phyloP scores from a whole-genome alignment of 2,113 vertebrate species.

The Lepisosteus osseus region DNA sequence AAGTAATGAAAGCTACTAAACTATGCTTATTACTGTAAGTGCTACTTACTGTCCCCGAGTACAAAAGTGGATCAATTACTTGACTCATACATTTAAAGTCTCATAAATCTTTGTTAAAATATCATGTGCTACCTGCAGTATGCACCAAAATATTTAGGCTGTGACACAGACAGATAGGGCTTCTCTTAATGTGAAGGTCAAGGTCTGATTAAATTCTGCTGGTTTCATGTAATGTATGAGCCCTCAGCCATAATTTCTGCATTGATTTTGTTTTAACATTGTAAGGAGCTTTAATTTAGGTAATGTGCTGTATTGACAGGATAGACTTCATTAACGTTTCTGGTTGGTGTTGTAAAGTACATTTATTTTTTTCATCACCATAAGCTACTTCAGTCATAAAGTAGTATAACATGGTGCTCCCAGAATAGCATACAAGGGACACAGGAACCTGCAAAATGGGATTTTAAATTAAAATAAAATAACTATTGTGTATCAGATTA shows the following conservation, averaged over 20 bases:
- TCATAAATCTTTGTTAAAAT: constrained; percentile 20
- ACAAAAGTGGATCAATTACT: constrained; percentile 10
- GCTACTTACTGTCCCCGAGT: background rate
- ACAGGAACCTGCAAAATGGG: too few species aligned
- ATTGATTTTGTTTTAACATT: constrained; percentile 37
- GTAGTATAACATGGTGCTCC: background rate
- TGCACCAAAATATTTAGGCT: constrained; percentile 15
- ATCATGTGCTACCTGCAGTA: constrained; percentile 21
- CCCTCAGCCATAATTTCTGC: constrained; percentile 31
- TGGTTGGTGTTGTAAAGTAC: too few species aligned
- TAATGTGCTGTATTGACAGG: constrained; percentile 14
- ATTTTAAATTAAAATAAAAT: too few species aligned
- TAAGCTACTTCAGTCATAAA: background rate
- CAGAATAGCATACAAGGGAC: too few species aligned
- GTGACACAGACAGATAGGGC: constrained; percentile 11
- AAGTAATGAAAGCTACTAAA: background rate
- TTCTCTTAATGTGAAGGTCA: background rate
- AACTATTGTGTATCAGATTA: too few species aligned
- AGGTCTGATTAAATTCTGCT: background rate
- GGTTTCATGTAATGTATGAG: constrained; percentile 6
- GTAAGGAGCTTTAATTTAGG: constrained; percentile 7
- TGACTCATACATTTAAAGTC: constrained; percentile 4
- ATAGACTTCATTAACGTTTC: background rate
- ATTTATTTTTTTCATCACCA: background rate
- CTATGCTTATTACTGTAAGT: constrained; percentile 6